These are phyloP conservation scores for Alca torda DNA, from an alignment of 2,797 vertebrate species.

Conservation along the genomic window DNA sequence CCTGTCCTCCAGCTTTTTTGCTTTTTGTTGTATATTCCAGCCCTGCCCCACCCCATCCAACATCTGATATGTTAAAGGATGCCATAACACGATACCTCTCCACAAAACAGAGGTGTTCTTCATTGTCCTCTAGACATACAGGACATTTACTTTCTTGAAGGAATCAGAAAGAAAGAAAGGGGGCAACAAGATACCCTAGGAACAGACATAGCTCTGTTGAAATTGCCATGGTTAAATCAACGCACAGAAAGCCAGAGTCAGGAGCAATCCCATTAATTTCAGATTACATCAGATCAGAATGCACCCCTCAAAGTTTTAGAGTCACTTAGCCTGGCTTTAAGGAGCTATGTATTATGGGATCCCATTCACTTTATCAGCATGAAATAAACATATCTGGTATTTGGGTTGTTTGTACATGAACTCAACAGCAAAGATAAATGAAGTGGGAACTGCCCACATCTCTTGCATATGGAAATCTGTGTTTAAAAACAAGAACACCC, in stretches of 20 bases:
- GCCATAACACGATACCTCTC: not conserved
- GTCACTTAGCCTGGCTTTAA: not conserved
- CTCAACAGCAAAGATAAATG: not conserved
- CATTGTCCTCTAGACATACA: not conserved
- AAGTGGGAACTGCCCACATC: slow-evolving; percentile 1
- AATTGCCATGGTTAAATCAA: not conserved
- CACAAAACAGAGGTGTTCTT: not conserved
- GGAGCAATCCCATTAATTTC: not conserved
- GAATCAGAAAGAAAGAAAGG: not conserved
- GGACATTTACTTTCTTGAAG: not conserved
- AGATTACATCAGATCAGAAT: not conserved
- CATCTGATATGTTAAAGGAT: not conserved
- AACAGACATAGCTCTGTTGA: not conserved
- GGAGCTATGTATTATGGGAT: not conserved
- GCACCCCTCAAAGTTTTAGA: not conserved
- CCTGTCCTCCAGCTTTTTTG: not conserved
- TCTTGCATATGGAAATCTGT: slow-evolving; percentile 32
- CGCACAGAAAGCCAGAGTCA: not conserved
- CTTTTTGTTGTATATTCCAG: not conserved
- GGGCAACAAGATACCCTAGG: not conserved
- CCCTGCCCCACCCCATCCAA: no score
- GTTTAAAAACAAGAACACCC: slow-evolving; percentile 37
- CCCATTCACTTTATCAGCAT: not conserved
- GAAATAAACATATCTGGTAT: not conserved
- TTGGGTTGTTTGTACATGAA: not conserved